Conservation (phyloP, 2,888 invertebrate genomes). For the Drosophila ezoana region DNA sequence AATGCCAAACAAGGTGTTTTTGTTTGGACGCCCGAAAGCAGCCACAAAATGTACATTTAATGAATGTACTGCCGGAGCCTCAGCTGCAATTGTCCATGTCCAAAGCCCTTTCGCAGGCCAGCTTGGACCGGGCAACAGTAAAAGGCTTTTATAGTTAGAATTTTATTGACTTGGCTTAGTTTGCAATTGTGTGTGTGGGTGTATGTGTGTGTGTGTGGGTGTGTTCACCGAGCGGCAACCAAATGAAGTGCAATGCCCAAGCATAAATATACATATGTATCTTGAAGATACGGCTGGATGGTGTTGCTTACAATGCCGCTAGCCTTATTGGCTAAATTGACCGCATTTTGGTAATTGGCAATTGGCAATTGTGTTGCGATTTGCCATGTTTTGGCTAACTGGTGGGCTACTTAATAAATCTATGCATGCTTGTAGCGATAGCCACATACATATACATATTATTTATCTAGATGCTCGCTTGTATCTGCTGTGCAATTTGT, state of each 20-base stretch:
- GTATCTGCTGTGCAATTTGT: conserved; percentile 12
- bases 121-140: conserved; percentile 13
- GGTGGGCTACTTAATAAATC: conserved; percentile 62
- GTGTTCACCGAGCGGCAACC: background rate
- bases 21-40: conserved; percentile 29
- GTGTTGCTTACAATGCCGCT: conserved; percentile 15
- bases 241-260: conserved; percentile 25
- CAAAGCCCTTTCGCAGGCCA: conserved; percentile 41
- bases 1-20: conserved; percentile 56
- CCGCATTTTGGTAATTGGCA: conserved; percentile 69
- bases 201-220: background rate
- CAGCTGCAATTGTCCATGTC: conserved; percentile 68
- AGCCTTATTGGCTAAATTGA: conserved; percentile 38
- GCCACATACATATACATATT: conserved; percentile 21
- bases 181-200: conserved; percentile 12
- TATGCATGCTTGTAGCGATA: conserved; percentile 34
- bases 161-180: conserved; percentile 77
- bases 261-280: conserved; percentile 34
- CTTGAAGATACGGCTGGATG: conserved; percentile 38
- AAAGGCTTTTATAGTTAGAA: conserved; percentile 64
- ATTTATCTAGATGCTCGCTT: conserved; percentile 8
- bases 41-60: conserved; percentile 65
- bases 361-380: conserved; percentile 51
- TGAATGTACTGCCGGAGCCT: conserved; percentile 44
- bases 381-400: conserved; percentile 33